Conservation (phyloP, 2,113 vertebrate genomes). For the Todiramphus saurophagus region DNA sequence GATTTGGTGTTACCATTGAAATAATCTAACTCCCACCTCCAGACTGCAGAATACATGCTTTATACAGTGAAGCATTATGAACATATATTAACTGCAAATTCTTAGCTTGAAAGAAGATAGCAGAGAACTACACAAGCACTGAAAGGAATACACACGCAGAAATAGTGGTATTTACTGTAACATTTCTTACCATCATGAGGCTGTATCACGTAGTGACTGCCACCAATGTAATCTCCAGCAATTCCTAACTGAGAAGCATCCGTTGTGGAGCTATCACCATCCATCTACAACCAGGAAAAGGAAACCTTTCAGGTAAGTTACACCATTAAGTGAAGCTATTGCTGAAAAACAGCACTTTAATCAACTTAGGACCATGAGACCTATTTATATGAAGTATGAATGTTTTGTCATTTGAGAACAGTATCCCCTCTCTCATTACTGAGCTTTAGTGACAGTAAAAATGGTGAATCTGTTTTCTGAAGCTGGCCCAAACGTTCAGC, state of each 20-base stretch:
- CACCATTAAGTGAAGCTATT: neutral
- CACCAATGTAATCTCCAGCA: conserved; percentile 91
- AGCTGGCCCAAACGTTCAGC: neutral
- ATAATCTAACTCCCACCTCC: neutral
- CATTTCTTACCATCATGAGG: conserved; percentile 88
- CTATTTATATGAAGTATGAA: neutral
- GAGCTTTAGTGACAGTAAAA: neutral
- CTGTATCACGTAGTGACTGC: conserved; percentile 94
- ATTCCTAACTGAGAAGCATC: conserved; percentile 96
- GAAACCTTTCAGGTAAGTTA: neutral
- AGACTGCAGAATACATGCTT: neutral
- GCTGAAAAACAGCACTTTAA: neutral
- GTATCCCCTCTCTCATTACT: neutral
- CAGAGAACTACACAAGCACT: neutral
- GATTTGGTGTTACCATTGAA: neutral
- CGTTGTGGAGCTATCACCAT: conserved; percentile 93
- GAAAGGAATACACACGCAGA: neutral
- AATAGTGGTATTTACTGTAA: neutral
- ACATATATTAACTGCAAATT: neutral
- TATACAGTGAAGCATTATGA: neutral
- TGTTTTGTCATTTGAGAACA: neutral
- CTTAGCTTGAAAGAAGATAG: neutral
- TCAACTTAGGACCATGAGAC: neutral
- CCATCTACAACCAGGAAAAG: conserved; percentile 83
- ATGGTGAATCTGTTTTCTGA: neutral